These are phyloP conservation scores for Scotopteryx bipunctaria DNA, from an alignment of 2,888 invertebrate genomes.

Conservation along the genomic window DNA sequence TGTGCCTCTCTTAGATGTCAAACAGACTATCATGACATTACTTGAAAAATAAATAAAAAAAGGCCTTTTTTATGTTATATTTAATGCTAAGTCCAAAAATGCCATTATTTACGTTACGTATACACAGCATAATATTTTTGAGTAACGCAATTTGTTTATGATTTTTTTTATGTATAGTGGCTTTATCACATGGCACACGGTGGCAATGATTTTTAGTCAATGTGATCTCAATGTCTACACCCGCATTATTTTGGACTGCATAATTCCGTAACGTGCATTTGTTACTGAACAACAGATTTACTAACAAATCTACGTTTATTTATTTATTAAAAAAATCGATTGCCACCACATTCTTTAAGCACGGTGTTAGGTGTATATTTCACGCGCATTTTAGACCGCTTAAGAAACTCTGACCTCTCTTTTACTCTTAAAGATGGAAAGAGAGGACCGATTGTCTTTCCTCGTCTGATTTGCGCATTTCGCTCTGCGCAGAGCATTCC, in stretches of 20 bases:
- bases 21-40: conserved; percentile 19
- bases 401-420: conserved; percentile 6
- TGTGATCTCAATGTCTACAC: conserved; percentile 54
- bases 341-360: conserved; percentile 64
- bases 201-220: conserved; percentile 65
- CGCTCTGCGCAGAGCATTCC: conserved; percentile 74
- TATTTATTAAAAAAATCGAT: conserved; percentile 39
- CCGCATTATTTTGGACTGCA: conserved; percentile 21
- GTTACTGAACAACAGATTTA: conserved; percentile 19
- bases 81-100: conserved; percentile 33
- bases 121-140: no score
- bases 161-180: conserved; percentile 40
- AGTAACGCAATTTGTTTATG: no score
- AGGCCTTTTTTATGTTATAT: conserved; percentile 3
- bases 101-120: conserved; percentile 54
- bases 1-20: conserved; percentile 42
- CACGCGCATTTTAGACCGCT: conserved; percentile 27
- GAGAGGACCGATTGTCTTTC: conserved; percentile 16
- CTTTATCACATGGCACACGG: conserved; percentile 45
- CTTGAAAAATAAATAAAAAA: conserved; percentile 7
- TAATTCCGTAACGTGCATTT: conserved; percentile 20
- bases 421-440: conserved; percentile 9
- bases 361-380: conserved; percentile 65
- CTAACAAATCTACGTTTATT: conserved; percentile 28
- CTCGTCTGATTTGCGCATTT: conserved; percentile 28